Conservation (phyloP, 1,140 invertebrate species). For the Rhyacophila brunnea region DNA sequence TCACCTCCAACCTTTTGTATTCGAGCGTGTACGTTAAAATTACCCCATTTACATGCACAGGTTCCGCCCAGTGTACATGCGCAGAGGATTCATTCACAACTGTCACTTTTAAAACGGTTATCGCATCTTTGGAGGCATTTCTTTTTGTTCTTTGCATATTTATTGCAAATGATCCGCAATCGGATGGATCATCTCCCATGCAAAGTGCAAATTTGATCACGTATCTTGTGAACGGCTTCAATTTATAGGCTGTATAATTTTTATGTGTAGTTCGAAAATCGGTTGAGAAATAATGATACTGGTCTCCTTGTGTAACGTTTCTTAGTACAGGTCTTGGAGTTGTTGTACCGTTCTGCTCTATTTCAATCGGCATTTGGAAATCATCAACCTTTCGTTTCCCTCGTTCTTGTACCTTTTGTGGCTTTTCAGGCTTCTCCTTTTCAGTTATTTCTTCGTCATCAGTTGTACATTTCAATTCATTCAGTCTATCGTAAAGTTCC, state of each 20-base stretch:
- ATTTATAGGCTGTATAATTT: constrained; percentile 33
- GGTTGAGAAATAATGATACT: constrained; percentile 19
- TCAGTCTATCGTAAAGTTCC: neutral
- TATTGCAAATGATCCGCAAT: constrained; percentile 24
- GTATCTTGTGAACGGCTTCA: constrained; percentile 53
- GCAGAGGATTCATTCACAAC: constrained; percentile 40
- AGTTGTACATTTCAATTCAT: constrained; percentile 5
- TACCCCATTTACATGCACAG: constrained; percentile 61
- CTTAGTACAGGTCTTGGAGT: neutral
- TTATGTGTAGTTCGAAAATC: constrained; percentile 7
- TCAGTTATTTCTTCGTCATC: neutral
- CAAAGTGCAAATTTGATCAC: constrained; percentile 55
- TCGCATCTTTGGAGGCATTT: constrained; percentile 40
- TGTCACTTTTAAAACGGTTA: constrained; percentile 37
- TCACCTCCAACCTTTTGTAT: constrained; percentile 49
- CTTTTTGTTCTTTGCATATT: constrained; percentile 13
- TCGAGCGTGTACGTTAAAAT: constrained; percentile 62
- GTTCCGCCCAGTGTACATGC: constrained; percentile 59
- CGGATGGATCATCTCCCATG: constrained; percentile 38
- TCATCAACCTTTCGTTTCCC: neutral
- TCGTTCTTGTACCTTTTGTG: neutral
- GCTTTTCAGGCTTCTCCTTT: neutral
- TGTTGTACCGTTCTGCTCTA: constrained; percentile 1
- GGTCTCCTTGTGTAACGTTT: constrained; percentile 20
- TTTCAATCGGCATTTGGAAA: constrained; percentile 5